phyloP scores from a whole-genome alignment of 2,888 invertebrate species.

The Rhogogaster chlorosoma region DNA sequence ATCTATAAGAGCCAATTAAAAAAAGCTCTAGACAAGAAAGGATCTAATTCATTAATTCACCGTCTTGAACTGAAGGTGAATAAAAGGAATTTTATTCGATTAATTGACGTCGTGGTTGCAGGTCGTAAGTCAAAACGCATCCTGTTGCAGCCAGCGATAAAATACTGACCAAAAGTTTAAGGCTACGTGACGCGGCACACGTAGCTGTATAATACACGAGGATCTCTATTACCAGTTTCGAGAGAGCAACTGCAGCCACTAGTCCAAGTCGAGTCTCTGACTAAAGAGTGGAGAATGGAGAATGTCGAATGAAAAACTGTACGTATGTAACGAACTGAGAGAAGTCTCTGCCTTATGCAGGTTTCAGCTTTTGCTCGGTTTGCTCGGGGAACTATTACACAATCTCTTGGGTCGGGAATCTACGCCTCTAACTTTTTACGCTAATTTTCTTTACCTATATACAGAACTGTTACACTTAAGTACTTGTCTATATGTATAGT shows the following conservation, averaged over 20 bases:
- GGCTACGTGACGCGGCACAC: constrained; percentile 32
- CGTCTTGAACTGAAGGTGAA: neutral
- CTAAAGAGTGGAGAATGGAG: neutral
- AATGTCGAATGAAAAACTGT: neutral
- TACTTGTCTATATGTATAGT: neutral
- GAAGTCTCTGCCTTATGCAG: constrained; percentile 4
- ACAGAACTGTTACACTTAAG: neutral
- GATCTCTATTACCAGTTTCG: neutral
- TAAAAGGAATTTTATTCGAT: neutral
- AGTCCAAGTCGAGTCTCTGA: neutral
- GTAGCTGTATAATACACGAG: neutral
- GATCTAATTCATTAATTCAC: neutral
- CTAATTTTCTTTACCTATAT: neutral
- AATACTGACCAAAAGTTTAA: neutral
- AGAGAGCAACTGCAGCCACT: neutral
- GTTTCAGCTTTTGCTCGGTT: neutral
- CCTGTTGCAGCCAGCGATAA: neutral
- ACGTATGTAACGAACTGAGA: neutral
- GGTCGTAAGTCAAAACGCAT: constrained; percentile 15
- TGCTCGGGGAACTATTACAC: neutral
- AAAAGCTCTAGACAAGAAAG: neutral
- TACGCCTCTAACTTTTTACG: neutral
- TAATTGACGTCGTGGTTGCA: neutral
- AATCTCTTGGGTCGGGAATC: neutral
- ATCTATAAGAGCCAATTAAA: neutral